Evolutionary conservation across 53 echinoderm and acorn worm genomes (phyloP), one percentile per base, ranked within the genome.

Genomic region (Echinarachnius parma): DNA sequence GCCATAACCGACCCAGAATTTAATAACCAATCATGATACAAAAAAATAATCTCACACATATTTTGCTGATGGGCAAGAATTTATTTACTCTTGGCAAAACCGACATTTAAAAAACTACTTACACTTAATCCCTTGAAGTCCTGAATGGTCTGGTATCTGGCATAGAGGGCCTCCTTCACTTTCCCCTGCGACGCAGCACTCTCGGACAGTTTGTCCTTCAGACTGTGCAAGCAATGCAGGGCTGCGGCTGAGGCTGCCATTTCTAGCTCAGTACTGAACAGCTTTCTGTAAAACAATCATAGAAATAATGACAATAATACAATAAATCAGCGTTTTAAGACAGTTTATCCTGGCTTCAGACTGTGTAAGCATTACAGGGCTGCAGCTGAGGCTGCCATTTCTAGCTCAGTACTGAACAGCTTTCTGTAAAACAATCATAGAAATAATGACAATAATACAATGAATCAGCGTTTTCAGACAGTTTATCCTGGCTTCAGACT

Each of bases 81-180:
- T n/a, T n/a, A n/a, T n/a, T n/a, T n/a, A n/a, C n/a, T n/a, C n/a
- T n/a, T n/a, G n/a, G n/a, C n/a, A n/a, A n/a, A n/a, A n/a, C n/a
- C n/a, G n/a, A n/a, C n/a, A n/a, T n/a, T n/a, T n/a, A n/a, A n/a
- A n/a, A n/a, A n/a, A n/a, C 23, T 21, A 61, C 93, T 89, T 77
- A 93, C 93, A 31, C 86, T 83, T 25, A 86, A 15, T 37, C 74
- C 81, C 61, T 90, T 90, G 68, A 94, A 94, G 53, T 94, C 89
- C 59, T 94, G 89, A 25, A 94, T 94, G 54, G 90, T 69, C 82
- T 84, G 69, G 64, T 94, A 87, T 47, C 87, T 94, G 61, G 62
- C 75, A 55, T 86, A 78, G 64, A 90, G 77, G 21, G 50, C 46
- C 23, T 89, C 90, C 66, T 83, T 84, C 46, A 83, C 94, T 42